phyloP scores from a whole-genome alignment of 2,797 vertebrate genomes.

The Iguana delicatissima region DNA sequence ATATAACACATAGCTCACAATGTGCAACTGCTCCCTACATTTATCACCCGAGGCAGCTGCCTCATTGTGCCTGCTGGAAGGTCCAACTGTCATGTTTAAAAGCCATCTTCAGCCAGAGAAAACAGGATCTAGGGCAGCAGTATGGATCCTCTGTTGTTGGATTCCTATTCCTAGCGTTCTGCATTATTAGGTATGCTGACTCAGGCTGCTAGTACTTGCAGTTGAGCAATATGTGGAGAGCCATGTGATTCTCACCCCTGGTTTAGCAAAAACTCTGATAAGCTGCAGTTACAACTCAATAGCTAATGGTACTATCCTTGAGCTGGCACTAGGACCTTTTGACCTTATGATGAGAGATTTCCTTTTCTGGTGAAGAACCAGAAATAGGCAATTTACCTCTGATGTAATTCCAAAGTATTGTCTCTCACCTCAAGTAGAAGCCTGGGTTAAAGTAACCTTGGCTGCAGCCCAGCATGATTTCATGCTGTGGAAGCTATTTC shows the following conservation, averaged over 20 bases:
- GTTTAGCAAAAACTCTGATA: not conserved
- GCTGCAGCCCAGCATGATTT: not conserved
- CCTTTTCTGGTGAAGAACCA: not conserved
- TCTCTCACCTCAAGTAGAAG: not conserved
- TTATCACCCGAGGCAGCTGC: too few relatives aligned
- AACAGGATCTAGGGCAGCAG: not conserved
- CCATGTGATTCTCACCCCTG: too few relatives aligned
- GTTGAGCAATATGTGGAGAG: too few relatives aligned
- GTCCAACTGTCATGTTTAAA: too few relatives aligned
- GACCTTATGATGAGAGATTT: not conserved
- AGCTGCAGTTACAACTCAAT: too few relatives aligned
- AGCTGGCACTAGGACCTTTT: not conserved
- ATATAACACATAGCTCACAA: too few relatives aligned
- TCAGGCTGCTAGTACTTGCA: too few relatives aligned
- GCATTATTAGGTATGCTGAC: too few relatives aligned
- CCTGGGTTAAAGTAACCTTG: not conserved
- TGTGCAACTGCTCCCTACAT: too few relatives aligned
- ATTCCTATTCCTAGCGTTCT: too few relatives aligned
- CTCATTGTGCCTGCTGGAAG: too few relatives aligned
- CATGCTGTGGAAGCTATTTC: not conserved
- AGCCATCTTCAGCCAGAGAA: not conserved
- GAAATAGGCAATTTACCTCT: not conserved
- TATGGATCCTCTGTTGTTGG: too few relatives aligned
- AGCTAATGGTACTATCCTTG: not conserved
- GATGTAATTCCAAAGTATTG: not conserved